A percentile compares a stretch with the other conserved stretches of the same genome.
These are phyloP conservation scores for Vultur gryphus DNA, from an alignment of 2,797 vertebrate genomes.

Conservation along the genomic window DNA sequence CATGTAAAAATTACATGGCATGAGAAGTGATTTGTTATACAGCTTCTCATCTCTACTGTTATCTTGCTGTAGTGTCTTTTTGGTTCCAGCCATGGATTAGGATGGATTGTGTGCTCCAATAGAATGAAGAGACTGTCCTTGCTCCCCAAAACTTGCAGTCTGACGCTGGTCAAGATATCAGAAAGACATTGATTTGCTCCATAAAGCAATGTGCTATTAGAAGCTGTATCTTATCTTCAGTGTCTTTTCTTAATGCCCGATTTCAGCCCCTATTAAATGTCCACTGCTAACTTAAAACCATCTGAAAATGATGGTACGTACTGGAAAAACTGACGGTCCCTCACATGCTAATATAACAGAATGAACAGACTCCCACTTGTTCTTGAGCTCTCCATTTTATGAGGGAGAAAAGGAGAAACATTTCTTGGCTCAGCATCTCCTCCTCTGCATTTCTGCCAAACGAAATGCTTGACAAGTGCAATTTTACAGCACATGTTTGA, in stretches of 20 bases:
- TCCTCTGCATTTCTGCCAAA: slow-evolving; percentile 58
- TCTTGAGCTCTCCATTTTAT: slow-evolving; percentile 43
- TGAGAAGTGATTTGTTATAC: background rate
- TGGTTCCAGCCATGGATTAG: background rate
- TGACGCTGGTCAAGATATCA: background rate
- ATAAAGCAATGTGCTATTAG: background rate
- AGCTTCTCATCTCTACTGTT: background rate
- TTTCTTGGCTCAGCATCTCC: slow-evolving; percentile 58
- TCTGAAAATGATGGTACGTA: background rate
- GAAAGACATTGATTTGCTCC: background rate
- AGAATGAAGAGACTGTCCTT: background rate
- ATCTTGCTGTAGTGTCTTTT: background rate
- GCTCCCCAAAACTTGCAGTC: background rate
- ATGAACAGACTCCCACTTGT: slow-evolving; percentile 9
- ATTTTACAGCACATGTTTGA: slow-evolving; percentile 57
- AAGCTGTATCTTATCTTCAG: background rate
- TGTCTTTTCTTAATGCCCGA: background rate
- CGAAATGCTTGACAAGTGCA: slow-evolving; percentile 64
- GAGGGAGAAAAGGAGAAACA: slow-evolving; percentile 36
- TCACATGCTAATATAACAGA: background rate
- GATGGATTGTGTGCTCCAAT: background rate
- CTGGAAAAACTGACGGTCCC: background rate
- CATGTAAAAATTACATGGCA: background rate
- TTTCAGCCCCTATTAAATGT: background rate
- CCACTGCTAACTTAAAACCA: background rate